Conservation (phyloP, 2,888 invertebrate species). For the Megaustenia siamemsis region DNA sequence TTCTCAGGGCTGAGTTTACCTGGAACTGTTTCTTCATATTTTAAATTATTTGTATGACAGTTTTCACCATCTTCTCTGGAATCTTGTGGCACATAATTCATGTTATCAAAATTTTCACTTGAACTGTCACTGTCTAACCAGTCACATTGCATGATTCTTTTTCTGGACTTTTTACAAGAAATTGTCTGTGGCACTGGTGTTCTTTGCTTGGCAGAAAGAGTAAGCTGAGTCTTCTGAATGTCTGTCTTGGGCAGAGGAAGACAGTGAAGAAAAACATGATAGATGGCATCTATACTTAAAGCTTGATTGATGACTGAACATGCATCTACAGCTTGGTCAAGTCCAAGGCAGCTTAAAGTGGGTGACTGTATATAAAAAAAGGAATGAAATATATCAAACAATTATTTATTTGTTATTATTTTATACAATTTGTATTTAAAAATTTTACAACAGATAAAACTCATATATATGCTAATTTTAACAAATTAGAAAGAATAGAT, state of each 20-base stretch:
- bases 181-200: not conserved
- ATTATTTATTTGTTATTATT: not conserved
- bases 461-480: no score
- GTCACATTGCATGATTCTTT: conserved; percentile 59
- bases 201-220: not conserved
- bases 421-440: no score
- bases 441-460: no score
- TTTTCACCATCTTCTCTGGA: not conserved
- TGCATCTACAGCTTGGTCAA: conserved; percentile 23
- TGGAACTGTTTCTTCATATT: not conserved
- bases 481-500: no score
- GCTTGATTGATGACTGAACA: not conserved
- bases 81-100: not conserved
- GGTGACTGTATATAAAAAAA: not conserved
- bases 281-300: conserved; percentile 49
- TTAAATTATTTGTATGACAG: not conserved
- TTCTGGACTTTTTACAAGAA: conserved; percentile 57
- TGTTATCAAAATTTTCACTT: conserved; percentile 53
- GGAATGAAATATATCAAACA: not conserved
- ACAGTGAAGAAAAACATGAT: conserved; percentile 61
- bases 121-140: conserved; percentile 72
- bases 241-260: conserved; percentile 59
- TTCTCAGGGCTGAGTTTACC: not conserved
- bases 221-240: not conserved
- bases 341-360: not conserved